phyloP scores from a whole-genome alignment of 1,140 invertebrate species.

The Zaprionus africanus region DNA sequence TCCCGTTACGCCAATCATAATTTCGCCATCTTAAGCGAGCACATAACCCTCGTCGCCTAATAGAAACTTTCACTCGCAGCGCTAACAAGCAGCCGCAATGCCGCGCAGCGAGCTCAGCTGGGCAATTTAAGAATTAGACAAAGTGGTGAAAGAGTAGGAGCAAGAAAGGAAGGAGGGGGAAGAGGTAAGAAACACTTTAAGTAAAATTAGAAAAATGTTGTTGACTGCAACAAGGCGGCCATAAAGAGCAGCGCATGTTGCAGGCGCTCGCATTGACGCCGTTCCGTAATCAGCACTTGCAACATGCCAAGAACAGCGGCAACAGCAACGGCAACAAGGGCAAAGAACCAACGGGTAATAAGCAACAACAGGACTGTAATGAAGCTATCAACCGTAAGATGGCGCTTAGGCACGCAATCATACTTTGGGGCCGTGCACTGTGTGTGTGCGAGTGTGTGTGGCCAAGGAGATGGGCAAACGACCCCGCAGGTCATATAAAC shows the following conservation, averaged over 20 bases:
- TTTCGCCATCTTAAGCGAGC: constrained; percentile 57
- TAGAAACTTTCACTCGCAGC: constrained; percentile 66
- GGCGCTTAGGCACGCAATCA: constrained; percentile 81
- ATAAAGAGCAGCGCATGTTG: constrained; percentile 60
- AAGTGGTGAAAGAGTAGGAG: constrained; percentile 9
- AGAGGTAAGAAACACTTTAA: constrained; percentile 25
- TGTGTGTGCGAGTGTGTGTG: background rate
- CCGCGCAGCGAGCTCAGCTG: constrained; percentile 32
- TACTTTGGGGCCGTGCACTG: constrained; percentile 43
- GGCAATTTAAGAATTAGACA: constrained; percentile 75
- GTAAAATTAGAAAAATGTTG: constrained; percentile 53
- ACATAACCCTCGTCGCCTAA: constrained; percentile 54
- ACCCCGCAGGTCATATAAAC: constrained; percentile 14
- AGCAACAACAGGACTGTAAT: constrained; percentile 73
- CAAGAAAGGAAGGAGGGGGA: too few relatives aligned
- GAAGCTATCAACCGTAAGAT: constrained; percentile 80
- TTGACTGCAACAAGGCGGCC: constrained; percentile 41
- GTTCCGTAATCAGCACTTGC: constrained; percentile 70
- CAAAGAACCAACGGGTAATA: constrained; percentile 58
- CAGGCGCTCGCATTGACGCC: constrained; percentile 57
- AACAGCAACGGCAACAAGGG: constrained; percentile 27
- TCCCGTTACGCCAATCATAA: constrained; percentile 62
- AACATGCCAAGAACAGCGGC: constrained; percentile 49
- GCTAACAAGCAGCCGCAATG: constrained; percentile 48
- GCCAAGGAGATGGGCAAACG: constrained; percentile 3